Conservation (phyloP, 2,797 vertebrate genomes). For the Hoplostethus atlanticus region DNA sequence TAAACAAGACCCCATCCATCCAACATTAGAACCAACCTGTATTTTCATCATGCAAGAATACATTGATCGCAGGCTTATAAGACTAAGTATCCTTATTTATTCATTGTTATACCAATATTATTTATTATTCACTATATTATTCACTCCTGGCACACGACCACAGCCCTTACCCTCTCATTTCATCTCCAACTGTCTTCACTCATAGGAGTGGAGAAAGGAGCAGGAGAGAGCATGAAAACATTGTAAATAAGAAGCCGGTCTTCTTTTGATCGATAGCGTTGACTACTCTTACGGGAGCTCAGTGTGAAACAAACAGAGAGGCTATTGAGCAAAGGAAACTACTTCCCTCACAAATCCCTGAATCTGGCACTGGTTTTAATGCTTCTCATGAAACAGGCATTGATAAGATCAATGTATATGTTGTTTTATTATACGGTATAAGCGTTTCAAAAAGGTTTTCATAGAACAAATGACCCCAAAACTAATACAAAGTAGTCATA, state of each 20-base stretch:
- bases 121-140: no score
- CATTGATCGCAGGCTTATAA: no score
- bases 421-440: slow-evolving; percentile 29
- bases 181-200: slow-evolving; percentile 3
- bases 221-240: slow-evolving; percentile 36
- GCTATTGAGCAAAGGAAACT: slow-evolving; percentile 1
- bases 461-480: neutral
- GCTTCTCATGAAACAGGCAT: neutral
- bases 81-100: neutral
- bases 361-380: slow-evolving; percentile 28
- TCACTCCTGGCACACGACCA: neutral
- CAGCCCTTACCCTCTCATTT: neutral
- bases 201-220: slow-evolving; percentile 16
- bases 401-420: slow-evolving; percentile 25
- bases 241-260: slow-evolving; percentile 9
- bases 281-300: slow-evolving; percentile 3
- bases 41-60: no score
- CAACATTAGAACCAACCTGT: no score
- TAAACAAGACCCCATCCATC: no score
- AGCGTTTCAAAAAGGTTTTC: slow-evolving; percentile 24
- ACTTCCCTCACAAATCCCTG: slow-evolving; percentile 18
- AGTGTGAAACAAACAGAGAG: neutral
- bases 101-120: no score
- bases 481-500: slow-evolving; percentile 9
- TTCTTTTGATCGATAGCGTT: slow-evolving; percentile 41